These are phyloP conservation scores for Lepidochitona cinerea DNA, from an alignment of 2,888 invertebrate species.

Conservation along the genomic window DNA sequence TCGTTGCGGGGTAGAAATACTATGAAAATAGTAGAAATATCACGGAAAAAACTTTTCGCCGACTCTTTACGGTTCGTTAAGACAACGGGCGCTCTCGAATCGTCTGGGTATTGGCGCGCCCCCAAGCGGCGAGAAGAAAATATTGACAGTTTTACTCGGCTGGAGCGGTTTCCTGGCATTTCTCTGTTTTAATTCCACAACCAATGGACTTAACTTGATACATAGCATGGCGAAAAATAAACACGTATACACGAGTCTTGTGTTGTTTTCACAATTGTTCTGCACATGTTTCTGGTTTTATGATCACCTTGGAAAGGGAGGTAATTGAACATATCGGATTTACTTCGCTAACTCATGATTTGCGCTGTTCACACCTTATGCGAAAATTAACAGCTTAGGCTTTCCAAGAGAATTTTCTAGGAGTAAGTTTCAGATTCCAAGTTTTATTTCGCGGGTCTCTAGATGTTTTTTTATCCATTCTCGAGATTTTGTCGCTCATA, in stretches of 20 bases:
- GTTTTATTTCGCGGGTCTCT: too few species aligned
- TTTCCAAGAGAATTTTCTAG: too few species aligned
- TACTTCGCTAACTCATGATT: not conserved
- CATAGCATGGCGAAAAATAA: not conserved
- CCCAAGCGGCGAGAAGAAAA: not conserved
- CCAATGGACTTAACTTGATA: not conserved
- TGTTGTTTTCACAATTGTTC: not conserved
- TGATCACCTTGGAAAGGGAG: not conserved
- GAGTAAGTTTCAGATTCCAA: too few species aligned
- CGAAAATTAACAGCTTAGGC: too few species aligned
- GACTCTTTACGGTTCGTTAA: not conserved
- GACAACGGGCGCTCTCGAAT: not conserved
- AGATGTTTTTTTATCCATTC: too few species aligned
- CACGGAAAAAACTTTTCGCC: not conserved
- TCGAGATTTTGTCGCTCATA: too few species aligned
- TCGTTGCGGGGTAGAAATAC: not conserved
- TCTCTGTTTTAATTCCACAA: not conserved
- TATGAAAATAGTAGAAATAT: not conserved
- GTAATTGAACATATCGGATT: not conserved
- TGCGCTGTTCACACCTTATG: too few species aligned
- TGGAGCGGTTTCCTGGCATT: not conserved
- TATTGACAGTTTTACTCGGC: not conserved
- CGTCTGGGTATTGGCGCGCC: not conserved
- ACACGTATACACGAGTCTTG: not conserved
- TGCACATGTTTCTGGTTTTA: not conserved